These are phyloP conservation scores for Calameuta filiformis DNA, from an alignment of 2,888 invertebrate species.

Conservation along the genomic window DNA sequence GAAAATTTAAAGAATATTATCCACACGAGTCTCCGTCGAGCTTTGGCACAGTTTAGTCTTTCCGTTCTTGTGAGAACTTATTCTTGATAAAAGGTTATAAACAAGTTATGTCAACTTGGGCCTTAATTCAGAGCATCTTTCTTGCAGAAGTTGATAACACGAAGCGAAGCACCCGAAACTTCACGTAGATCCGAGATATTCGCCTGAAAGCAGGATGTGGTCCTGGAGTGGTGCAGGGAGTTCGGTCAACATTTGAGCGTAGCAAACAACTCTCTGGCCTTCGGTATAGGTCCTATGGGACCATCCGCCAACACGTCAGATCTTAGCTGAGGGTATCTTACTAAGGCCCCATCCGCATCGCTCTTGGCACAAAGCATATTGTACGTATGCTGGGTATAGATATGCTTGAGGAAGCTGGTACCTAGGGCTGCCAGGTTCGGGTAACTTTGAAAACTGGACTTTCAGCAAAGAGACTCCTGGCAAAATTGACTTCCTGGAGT, in stretches of 20 bases:
- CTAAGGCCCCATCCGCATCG: constrained; percentile 25
- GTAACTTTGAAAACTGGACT: neutral
- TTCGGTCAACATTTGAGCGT: constrained; percentile 59
- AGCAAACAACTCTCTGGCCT: constrained; percentile 46
- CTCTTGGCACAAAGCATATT: constrained; percentile 45
- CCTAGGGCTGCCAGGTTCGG: neutral
- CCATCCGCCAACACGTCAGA: constrained; percentile 30
- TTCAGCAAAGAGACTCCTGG: neutral
- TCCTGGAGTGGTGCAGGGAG: constrained; percentile 39
- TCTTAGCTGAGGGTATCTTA: constrained; percentile 22
- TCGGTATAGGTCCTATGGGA: constrained; percentile 39
- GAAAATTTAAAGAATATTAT: neutral
- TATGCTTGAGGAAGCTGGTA: neutral
- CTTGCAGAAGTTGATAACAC: neutral
- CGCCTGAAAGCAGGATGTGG: constrained; percentile 50
- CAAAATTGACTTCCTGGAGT: neutral
- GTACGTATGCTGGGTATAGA: constrained; percentile 22
- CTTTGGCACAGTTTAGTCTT: neutral
- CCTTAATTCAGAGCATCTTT: neutral
- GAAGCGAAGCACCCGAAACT: neutral
- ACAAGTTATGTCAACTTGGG: neutral
- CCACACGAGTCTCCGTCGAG: neutral
- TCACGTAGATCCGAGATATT: constrained; percentile 11
- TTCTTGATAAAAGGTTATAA: neutral
- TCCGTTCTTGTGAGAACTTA: neutral